These are phyloP conservation scores for Hypothenemus hampei DNA, from an alignment of 1,140 invertebrate genomes.

Conservation along the genomic window DNA sequence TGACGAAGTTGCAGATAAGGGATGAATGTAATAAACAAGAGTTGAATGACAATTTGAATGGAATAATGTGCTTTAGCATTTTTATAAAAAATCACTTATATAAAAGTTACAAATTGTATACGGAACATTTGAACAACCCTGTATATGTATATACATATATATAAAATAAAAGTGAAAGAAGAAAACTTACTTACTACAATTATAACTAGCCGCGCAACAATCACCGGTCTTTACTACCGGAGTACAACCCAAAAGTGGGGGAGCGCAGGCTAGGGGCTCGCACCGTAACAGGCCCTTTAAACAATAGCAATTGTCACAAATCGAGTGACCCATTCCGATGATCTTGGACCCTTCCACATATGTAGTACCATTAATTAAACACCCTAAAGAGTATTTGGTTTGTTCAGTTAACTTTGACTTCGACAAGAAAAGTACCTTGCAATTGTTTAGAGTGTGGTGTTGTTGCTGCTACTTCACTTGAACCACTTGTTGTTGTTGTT, in stretches of 20 bases:
- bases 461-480: not conserved
- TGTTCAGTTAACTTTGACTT: not conserved
- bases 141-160: not conserved
- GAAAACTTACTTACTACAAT: conserved; percentile 59
- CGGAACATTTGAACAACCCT: no score
- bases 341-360: conserved; percentile 73
- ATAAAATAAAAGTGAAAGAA: conserved; percentile 2
- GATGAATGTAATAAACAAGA: no score
- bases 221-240: conserved; percentile 71
- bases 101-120: no score
- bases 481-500: not conserved
- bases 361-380: conserved; percentile 56
- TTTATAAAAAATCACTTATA: no score
- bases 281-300: conserved; percentile 67
- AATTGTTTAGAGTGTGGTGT: not conserved
- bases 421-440: not conserved
- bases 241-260: conserved; percentile 66
- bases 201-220: conserved; percentile 79
- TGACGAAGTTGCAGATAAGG: no score
- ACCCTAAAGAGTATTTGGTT: conserved; percentile 49
- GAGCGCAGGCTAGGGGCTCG: conserved; percentile 68
- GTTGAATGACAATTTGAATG: no score
- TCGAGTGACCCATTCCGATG: conserved; percentile 53
- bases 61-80: no score
- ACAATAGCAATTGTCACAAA: conserved; percentile 79